Evolutionary conservation across 2,113 vertebrate genomes (phyloP).

Genomic region (Ptilonorhynchus violaceus): DNA sequence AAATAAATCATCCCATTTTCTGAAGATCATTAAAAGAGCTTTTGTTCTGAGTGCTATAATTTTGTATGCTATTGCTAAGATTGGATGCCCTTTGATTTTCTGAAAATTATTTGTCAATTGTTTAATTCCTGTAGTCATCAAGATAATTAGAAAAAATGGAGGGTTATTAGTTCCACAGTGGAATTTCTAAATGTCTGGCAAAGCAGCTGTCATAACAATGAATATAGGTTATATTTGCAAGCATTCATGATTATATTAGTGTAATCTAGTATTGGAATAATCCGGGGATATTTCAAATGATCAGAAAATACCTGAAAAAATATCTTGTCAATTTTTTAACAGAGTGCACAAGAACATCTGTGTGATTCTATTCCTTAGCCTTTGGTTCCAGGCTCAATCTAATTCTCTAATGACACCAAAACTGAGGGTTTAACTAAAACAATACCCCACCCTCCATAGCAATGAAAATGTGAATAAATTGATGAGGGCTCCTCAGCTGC

Average conservation of each 20-base stretch:
- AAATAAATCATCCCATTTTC: background rate
- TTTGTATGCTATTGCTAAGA: background rate
- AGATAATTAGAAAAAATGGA: background rate
- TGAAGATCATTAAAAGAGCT: background rate
- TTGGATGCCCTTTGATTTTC: background rate
- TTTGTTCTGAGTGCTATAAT: background rate
- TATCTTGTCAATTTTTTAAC: background rate
- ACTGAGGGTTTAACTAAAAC: background rate
- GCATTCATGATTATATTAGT: background rate
- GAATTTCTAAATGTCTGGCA: background rate
- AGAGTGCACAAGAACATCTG: background rate
- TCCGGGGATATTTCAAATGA: background rate
- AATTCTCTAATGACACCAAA: background rate
- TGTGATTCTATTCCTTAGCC: background rate
- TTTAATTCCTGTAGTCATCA: background rate
- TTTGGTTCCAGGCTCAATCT: background rate
- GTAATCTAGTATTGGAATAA: background rate
- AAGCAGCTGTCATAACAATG: background rate
- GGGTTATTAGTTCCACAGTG: rapidly evolving
- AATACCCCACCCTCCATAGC: background rate
- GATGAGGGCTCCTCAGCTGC: background rate
- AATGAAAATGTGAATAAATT: background rate
- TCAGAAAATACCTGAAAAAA: background rate
- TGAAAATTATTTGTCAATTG: background rate
- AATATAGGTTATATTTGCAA: background rate